Base-by-base conservation (phyloP, 1,140 invertebrate genomes). In the Chelonus insularis region DNA sequence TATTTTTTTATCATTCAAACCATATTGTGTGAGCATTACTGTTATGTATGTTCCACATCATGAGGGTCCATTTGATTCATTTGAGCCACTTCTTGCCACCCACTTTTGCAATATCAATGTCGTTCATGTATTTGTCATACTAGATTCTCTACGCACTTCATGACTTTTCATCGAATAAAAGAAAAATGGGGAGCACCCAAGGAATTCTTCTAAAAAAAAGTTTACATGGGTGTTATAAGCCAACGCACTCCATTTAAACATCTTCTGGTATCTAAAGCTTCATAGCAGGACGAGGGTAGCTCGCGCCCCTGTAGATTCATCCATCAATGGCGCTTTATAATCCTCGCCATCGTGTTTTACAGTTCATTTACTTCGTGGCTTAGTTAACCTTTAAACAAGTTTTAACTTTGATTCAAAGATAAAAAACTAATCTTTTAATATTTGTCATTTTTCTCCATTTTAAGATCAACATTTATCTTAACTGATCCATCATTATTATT, bases 201-300 rank as follows among this genome's bases (percentile, higher is more conserved):
- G 34, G 47, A 54, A 60, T 60, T 23, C 37, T 29, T 60, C 37
- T n/a, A 16, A 16, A 45, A 16, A 51, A 65, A 70, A 77, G 68
- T 80, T 79, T 80, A 79, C 78, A 77, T 60, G 71, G 67, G 71
- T 68, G 74, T 77, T 66, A 74, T 79, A 79, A 78, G 72, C 73
- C 69, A 68, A 66, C 68, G 72, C 73, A 78, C 75, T 79, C 76
- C 74, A 79, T 80, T 79, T 80, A 72, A 79, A 79, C 73, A 75
- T 77, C 66, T 66, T 57, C 60, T 62, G 68, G 65, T 59, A 66
- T 63, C 20, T 57, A 60, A 64, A 62, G 50, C 36, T 62, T 73
- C 57, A 60, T 52, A 25, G 16, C 25, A 20, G n/a, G 45, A 54
- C 63, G 64, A 66, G 68, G 71, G 57, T 60, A 34, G 37, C 18